Conservation (phyloP, 2,797 vertebrate genomes). For the Acanthis flammea region DNA sequence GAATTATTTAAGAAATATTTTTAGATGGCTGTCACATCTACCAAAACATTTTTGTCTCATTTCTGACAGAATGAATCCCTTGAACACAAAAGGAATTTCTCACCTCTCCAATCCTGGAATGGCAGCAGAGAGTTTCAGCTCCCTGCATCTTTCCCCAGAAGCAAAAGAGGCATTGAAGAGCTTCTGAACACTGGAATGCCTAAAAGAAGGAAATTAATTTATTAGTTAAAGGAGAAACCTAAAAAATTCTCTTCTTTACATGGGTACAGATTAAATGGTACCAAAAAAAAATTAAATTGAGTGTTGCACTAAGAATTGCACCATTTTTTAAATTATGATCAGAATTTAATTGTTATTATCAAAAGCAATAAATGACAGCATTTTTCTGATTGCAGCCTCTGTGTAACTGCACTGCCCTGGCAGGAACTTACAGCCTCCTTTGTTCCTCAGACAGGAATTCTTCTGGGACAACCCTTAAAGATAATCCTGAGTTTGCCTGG, state of each 20-base stretch:
- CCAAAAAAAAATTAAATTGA: accelerated
- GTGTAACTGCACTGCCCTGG: not conserved
- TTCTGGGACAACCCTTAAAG: constrained; percentile 81
- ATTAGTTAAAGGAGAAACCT: not conserved
- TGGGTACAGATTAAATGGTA: not conserved
- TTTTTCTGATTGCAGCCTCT: not conserved
- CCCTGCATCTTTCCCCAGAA: constrained; percentile 78
- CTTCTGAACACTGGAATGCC: constrained; percentile 84
- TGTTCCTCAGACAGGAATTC: constrained; percentile 84
- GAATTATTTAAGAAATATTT: not conserved
- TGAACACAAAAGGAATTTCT: not conserved
- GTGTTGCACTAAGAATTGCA: not conserved
- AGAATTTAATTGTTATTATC: not conserved
- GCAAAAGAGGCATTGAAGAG: constrained; percentile 80
- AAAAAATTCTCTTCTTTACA: not conserved
- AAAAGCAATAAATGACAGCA: not conserved
- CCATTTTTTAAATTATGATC: not conserved
- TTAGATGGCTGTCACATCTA: not conserved
- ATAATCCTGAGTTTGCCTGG: constrained; percentile 78
- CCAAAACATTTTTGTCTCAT: not conserved
- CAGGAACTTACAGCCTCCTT: constrained; percentile 83
- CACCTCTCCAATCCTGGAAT: constrained; percentile 88
- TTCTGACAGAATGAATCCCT: not conserved
- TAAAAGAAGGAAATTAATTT: constrained; percentile 47
- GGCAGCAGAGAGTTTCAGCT: constrained; percentile 80